Base-by-base conservation (phyloP, 2,888 invertebrate genomes). In the Serrognathus titanus region DNA sequence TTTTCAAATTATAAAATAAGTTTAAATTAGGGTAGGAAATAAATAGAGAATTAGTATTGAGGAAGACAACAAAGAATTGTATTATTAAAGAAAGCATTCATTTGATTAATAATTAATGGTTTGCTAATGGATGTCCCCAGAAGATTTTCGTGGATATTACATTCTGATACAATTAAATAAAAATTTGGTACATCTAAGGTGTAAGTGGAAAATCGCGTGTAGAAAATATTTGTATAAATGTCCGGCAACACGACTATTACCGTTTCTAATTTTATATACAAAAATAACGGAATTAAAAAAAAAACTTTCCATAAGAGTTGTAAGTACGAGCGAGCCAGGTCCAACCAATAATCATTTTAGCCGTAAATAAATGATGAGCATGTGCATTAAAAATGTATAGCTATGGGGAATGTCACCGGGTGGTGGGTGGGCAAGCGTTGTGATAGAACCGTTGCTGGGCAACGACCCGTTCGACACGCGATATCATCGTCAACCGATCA, bases 361-460 rank as follows among this genome's bases (percentile, higher is more conserved):
- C 65, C 63, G 65, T 75, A 72, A 75, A 75, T 75, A 74, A 75
- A 74, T 74, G 73, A 75, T 75, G 74, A 72, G 68, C 67, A 61
- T 62, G 62, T 64, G 63, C 70, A 75, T 75, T 75, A 75, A 75
- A 75, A 72, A 75, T 75, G 72, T 69, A 75, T 60, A 67, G 66
- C 63, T 64, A 60, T 45, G 63, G 60, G 68, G 63, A 66, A 64
- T 66, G 66, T 55, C 55, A 56, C 37, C 65, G 65, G 65, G 63
- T 57, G 64, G 66, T 49, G 61, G 64, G 63, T 51, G 59, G 53
- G 64, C 62, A 62, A 63, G 70, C 24, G 73, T 74, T 72, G 74
- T 73, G 72, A 74, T 71, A 71, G 73, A 70, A 66, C 64, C 61
- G 75, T 75, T 74, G 73, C 74, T 63, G 57, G 62, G 75, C 68